These are phyloP conservation scores for Andrena chrysosceles DNA, from an alignment of 2,888 invertebrate genomes.

Conservation along the genomic window DNA sequence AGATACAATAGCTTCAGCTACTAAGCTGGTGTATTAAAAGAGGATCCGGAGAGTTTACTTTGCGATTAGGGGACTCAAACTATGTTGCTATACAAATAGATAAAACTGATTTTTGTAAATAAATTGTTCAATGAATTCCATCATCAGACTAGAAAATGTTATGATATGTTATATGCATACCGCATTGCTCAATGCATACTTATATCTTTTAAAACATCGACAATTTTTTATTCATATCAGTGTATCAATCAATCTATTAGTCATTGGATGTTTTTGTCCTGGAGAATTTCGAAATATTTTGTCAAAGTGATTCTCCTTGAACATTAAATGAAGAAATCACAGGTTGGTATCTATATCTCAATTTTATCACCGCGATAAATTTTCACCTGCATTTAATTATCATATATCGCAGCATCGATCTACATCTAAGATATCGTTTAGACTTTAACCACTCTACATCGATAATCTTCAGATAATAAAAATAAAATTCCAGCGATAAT, in stretches of 20 bases:
- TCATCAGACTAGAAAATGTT: neutral
- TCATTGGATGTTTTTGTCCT: neutral
- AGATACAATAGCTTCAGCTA: conserved; percentile 23
- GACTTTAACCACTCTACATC: conserved; percentile 52
- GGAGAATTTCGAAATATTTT: neutral
- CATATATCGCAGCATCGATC: conserved; percentile 21
- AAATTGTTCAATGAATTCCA: neutral
- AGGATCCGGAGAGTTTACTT: conserved; percentile 3
- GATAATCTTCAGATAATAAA: conserved; percentile 13
- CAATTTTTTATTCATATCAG: too few relatives aligned
- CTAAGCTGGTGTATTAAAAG: conserved; percentile 1
- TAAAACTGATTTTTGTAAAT: neutral
- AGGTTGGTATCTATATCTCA: neutral
- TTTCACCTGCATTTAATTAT: conserved; percentile 25
- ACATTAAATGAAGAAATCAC: neutral
- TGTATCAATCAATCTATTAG: neutral
- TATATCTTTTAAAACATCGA: too few relatives aligned
- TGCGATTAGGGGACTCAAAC: neutral
- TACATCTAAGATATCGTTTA: conserved; percentile 33
- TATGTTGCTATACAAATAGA: neutral
- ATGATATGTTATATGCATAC: neutral
- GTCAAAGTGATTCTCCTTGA: neutral
- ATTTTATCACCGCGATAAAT: neutral
- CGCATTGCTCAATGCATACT: too few relatives aligned
- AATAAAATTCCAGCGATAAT: neutral